Evolutionary conservation across 2,113 vertebrate species (phyloP), one percentile per base, ranked within the genome.

Genomic region (Stegastes partitus): DNA sequence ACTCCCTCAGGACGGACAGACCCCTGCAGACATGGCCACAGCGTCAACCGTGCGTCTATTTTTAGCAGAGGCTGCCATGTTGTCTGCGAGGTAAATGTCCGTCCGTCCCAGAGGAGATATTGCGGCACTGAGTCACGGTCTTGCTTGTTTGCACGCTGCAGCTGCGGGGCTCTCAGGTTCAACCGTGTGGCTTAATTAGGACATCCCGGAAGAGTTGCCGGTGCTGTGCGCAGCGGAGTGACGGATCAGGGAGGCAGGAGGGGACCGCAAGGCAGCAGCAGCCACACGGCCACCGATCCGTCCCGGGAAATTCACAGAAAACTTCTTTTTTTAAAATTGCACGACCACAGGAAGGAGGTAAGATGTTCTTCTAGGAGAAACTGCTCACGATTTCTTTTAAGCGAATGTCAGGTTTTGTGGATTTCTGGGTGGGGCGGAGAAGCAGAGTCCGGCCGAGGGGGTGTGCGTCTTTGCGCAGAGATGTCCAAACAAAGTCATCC

Each of bases 101-200:
- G 47, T 57, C 50, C 37, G 45, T 21, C 72, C 16, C 65, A 37
- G 71, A 65, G 59, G 51, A 78, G 56, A 62, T 9, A 25, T 62
- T 58, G 72, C 77, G 14, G 25, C 53, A 37, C 85, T 65, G 87
- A 88, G 86, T 86, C 86, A 86, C 26, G 54, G 74, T 81, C 69
- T 74, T 12, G 58, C 19, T n/a, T 75, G 50, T 66, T 26, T 45
- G 58, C 55, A 18, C 56, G 56, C 79, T 23, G 8, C 31, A 34
- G 31, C 31, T 34, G 69, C 23, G 59, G 12, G 76, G 68, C 79
- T 89, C 86, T 91, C 94, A 83, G 91, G 88, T 94, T 87, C 93
- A n/a, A 81, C 61, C 69, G 84, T 88, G 74, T 92, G 90, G 81
- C 97, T 96, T 95, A 96, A 97, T 97, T 96, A 94, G 96, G 97